Evolutionary conservation across 1,140 invertebrate species (phyloP).

Genomic region (Bombus sibiricus): DNA sequence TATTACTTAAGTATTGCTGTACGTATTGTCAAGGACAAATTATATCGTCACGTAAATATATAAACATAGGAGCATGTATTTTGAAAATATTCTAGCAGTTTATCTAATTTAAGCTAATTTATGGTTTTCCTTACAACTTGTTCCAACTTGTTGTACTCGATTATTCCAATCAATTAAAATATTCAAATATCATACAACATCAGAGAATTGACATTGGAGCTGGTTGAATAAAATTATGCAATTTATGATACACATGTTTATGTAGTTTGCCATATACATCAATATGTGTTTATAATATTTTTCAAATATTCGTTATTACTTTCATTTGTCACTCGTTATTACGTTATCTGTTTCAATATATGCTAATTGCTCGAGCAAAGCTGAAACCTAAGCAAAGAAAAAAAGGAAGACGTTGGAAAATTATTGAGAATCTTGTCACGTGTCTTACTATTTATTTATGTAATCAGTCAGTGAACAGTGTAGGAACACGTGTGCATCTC

Average conservation of each 20-base stretch:
- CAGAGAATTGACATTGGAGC: too few species aligned
- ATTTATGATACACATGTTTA: too few species aligned
- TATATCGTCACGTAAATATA: not conserved
- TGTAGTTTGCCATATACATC: too few species aligned
- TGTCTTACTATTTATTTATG: constrained; percentile 51
- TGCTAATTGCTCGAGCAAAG: not conserved
- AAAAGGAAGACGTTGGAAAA: not conserved
- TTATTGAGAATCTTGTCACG: not conserved
- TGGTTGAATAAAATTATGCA: too few species aligned
- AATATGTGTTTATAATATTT: not conserved
- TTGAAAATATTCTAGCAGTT: not conserved
- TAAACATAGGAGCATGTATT: not conserved
- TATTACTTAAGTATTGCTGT: too few species aligned
- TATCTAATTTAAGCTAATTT: not conserved
- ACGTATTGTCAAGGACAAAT: not conserved
- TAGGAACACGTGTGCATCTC: constrained; percentile 26
- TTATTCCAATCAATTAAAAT: not conserved
- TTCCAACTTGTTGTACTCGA: not conserved
- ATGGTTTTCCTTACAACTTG: too few species aligned
- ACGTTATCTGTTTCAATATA: not conserved
- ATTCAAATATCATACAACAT: not conserved
- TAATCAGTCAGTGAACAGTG: constrained; percentile 37
- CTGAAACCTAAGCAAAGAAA: not conserved
- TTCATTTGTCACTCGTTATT: not conserved
- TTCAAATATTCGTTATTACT: not conserved